These are phyloP conservation scores for Halictus quadricinctus DNA, from an alignment of 2,888 invertebrate genomes.

Conservation along the genomic window DNA sequence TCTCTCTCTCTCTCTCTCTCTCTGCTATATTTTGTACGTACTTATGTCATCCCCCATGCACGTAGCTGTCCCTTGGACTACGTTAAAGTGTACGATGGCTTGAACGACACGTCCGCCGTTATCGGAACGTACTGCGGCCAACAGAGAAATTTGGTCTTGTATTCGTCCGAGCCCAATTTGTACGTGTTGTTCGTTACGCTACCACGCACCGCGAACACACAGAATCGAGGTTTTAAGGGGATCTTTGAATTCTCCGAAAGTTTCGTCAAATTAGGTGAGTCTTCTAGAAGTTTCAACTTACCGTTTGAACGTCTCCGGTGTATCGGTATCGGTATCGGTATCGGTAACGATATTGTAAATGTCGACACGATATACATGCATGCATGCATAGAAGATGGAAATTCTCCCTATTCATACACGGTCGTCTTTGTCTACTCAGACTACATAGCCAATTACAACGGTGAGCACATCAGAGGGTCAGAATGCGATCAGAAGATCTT, in stretches of 20 bases:
- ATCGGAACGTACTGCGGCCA: slow-evolving; percentile 99
- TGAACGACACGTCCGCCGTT: slow-evolving; percentile 92
- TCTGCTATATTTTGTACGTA: neutral
- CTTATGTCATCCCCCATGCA: neutral
- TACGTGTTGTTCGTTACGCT: slow-evolving; percentile 96
- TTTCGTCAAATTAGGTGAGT: slow-evolving; percentile 97
- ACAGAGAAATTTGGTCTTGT: slow-evolving; percentile 97
- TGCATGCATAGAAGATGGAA: too few relatives aligned
- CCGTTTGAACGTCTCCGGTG: too few relatives aligned
- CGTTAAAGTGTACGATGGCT: slow-evolving; percentile 98
- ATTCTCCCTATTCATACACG: neutral
- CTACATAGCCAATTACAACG: slow-evolving; percentile 96
- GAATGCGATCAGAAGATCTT: slow-evolving; percentile 99
- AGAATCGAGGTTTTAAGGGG: slow-evolving; percentile 99
- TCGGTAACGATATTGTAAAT: too few relatives aligned
- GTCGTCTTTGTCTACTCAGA: slow-evolving; percentile 83
- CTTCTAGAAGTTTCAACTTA: neutral
- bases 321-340: too few relatives aligned
- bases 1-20: neutral
- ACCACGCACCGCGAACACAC: slow-evolving; percentile 95
- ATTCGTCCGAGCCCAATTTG: slow-evolving; percentile 95
- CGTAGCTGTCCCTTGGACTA: slow-evolving; percentile 98
- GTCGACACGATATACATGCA: too few relatives aligned
- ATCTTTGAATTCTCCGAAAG: slow-evolving; percentile 99
- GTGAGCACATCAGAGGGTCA: slow-evolving; percentile 97